phyloP scores from a whole-genome alignment of 1,140 invertebrate species.

The Euwallacea similis region DNA sequence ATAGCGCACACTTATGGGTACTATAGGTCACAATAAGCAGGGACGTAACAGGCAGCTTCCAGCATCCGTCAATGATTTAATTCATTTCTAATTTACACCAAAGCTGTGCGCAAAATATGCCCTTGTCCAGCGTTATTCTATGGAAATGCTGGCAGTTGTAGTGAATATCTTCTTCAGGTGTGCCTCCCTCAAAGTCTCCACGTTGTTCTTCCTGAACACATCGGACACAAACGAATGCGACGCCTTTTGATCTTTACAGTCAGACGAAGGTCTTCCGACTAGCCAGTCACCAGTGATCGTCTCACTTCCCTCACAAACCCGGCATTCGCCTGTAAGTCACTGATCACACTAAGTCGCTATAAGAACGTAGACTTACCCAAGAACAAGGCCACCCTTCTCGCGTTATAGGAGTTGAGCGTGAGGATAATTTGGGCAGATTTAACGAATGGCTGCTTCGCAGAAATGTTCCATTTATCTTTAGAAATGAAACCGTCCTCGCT shows the following conservation, averaged over 20 bases:
- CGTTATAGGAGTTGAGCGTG: slow-evolving; percentile 38
- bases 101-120: too few species aligned
- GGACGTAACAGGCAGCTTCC: too few species aligned
- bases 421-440: slow-evolving; percentile 43
- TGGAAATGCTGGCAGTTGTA: too few species aligned
- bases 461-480: slow-evolving; percentile 41
- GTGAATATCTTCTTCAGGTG: slow-evolving; percentile 25
- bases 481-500: slow-evolving; percentile 44
- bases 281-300: slow-evolving; percentile 47
- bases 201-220: slow-evolving; percentile 42
- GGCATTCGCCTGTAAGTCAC: slow-evolving; percentile 45
- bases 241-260: slow-evolving; percentile 47
- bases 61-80: too few species aligned
- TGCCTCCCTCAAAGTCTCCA: slow-evolving; percentile 25
- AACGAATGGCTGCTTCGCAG: slow-evolving; percentile 39
- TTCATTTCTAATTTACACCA: too few species aligned
- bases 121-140: too few species aligned
- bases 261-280: slow-evolving; percentile 41
- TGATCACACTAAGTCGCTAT: background rate
- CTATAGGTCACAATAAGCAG: too few species aligned
- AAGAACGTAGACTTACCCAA: slow-evolving; percentile 37
- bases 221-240: slow-evolving; percentile 45
- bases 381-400: slow-evolving; percentile 43
- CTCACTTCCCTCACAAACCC: slow-evolving; percentile 45
- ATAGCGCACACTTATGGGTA: too few species aligned